Percentiles rank a stretch among this genome's conserved stretches.
phyloP scores from a whole-genome alignment of 2,797 vertebrate genomes.

The Coregonus sp. region DNA sequence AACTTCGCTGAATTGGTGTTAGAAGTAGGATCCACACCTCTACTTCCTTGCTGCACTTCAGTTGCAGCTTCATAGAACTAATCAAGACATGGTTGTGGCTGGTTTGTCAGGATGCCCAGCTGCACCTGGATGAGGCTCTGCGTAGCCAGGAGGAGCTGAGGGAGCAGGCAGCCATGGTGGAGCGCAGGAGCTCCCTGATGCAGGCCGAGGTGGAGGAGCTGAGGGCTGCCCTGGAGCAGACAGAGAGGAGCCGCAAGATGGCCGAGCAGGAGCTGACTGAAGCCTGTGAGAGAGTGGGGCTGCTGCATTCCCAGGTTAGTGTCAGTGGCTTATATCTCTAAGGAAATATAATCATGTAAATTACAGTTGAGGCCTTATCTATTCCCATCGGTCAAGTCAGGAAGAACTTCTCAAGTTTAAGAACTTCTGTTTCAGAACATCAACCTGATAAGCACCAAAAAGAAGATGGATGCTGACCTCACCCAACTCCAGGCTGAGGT shows the following conservation, averaged over 20 bases:
- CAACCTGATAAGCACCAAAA: constrained; percentile 69
- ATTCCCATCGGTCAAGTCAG: too few species aligned
- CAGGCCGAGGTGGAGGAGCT: constrained; percentile 82
- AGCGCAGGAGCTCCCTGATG: constrained; percentile 78
- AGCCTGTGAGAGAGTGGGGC: constrained; percentile 74
- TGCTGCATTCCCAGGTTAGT: constrained; percentile 76
- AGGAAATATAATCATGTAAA: constrained; percentile 52
- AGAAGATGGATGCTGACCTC: constrained; percentile 81
- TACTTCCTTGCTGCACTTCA: too few species aligned
- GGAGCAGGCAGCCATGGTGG: constrained; percentile 78
- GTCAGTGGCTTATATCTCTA: constrained; percentile 45
- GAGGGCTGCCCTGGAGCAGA: constrained; percentile 80
- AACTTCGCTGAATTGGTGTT: too few species aligned
- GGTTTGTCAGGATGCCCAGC: constrained; percentile 70
- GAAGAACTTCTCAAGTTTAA: not conserved
- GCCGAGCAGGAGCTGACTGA: constrained; percentile 83
- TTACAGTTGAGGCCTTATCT: too few species aligned
- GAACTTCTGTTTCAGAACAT: constrained; percentile 72
- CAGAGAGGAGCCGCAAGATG: constrained; percentile 75
- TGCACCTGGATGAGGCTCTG: constrained; percentile 80
- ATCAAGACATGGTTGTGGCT: not conserved
- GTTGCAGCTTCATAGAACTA: not conserved
- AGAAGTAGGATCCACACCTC: too few species aligned
- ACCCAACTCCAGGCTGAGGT: constrained; percentile 80
- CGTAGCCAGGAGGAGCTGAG: constrained; percentile 80